Conservation (phyloP, 2,113 vertebrate species). For the Microcebus griseorufus region DNA sequence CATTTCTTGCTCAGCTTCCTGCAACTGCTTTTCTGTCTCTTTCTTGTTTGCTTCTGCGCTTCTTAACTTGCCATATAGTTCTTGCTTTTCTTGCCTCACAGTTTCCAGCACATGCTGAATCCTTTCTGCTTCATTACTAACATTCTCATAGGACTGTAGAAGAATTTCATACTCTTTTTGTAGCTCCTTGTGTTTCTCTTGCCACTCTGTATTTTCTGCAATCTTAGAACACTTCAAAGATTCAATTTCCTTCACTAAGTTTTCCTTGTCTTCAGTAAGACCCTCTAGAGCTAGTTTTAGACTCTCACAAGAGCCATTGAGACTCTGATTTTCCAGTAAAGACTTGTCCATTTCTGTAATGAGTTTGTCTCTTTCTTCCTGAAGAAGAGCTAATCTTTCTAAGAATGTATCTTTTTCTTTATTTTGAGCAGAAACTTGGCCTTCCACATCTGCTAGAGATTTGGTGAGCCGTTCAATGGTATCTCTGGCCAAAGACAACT, state of each 20-base stretch:
- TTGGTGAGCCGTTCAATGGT: conserved; percentile 82
- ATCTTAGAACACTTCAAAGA: conserved; percentile 84
- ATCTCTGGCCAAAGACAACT: conserved; percentile 83
- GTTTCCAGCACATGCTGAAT: conserved; percentile 91
- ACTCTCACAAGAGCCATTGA: conserved; percentile 92
- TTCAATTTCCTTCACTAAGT: conserved; percentile 86
- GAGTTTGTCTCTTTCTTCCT: conserved; percentile 88
- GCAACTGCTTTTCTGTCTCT: conserved; percentile 88
- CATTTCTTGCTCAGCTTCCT: conserved; percentile 91
- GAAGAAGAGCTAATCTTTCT: conserved; percentile 82
- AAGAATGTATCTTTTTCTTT: conserved; percentile 79
- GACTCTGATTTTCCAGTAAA: conserved; percentile 91
- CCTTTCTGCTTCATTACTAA: conserved; percentile 93
- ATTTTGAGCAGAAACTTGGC: conserved; percentile 78
- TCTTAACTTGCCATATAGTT: conserved; percentile 87
- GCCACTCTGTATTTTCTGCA: conserved; percentile 86
- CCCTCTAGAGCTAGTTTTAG: conserved; percentile 90
- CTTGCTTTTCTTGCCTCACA: conserved; percentile 93
- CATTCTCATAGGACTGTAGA: conserved; percentile 96
- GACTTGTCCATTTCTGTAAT: conserved; percentile 89
- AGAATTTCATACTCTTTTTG: conserved; percentile 96
- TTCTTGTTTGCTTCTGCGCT: conserved; percentile 86
- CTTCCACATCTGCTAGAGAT: conserved; percentile 84
- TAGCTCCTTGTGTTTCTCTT: conserved; percentile 89
- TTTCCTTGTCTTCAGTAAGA: conserved; percentile 89